Evolutionary conservation across 2,888 invertebrate genomes (phyloP).

Genomic region (Ditylenchus weischeri): DNA sequence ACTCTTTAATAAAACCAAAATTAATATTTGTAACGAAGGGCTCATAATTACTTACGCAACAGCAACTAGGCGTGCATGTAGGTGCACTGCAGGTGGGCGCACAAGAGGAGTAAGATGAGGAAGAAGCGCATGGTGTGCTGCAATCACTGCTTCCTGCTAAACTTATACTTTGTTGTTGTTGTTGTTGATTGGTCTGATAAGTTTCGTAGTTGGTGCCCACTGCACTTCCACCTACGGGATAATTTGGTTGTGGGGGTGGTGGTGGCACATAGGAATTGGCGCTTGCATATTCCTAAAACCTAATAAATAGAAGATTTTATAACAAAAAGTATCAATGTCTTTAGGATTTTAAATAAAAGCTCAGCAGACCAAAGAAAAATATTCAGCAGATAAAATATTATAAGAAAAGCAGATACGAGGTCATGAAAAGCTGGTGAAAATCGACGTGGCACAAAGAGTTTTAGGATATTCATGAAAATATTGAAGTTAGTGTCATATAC

Average conservation of each 20-base stretch:
- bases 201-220: conserved; percentile 3
- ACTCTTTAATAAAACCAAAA: background rate
- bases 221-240: background rate
- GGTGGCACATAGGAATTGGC: conserved; percentile 14
- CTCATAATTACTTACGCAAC: background rate
- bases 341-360: too few species aligned
- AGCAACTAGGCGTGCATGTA: conserved; percentile 1
- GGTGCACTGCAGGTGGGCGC: background rate
- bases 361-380: too few species aligned
- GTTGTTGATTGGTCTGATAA: background rate
- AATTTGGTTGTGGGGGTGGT: conserved; percentile 9
- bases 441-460: too few species aligned
- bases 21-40: too few species aligned
- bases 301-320: too few species aligned
- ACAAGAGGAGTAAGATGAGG: background rate
- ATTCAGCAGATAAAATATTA: too few species aligned
- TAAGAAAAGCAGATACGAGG: too few species aligned
- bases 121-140: background rate
- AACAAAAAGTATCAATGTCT: too few species aligned
- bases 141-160: conserved; percentile 7
- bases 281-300: background rate
- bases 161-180: conserved; percentile 2
- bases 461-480: too few species aligned
- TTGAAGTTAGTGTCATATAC: too few species aligned
- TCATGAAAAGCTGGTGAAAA: too few species aligned